phyloP scores from a whole-genome alignment of 2,888 invertebrate species.

The Phalera bucephala region DNA sequence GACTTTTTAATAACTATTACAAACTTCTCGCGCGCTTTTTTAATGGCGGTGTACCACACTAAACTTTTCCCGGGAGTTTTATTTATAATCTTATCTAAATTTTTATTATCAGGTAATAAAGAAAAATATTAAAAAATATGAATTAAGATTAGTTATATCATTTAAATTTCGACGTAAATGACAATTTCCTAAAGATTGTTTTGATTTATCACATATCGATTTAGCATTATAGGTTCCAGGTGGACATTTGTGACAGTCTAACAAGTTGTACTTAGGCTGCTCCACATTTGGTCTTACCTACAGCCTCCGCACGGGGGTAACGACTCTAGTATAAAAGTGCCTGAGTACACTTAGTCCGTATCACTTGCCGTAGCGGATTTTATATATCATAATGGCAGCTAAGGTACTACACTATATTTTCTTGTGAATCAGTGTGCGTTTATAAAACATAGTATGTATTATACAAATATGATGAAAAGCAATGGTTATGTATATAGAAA shows the following conservation, averaged over 20 bases:
- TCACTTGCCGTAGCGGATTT: constrained; percentile 73
- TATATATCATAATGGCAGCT: constrained; percentile 76
- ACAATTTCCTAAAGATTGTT: too few species aligned
- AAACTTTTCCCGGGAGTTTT: too few species aligned
- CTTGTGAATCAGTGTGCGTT: constrained; percentile 22
- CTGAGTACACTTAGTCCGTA: constrained; percentile 54
- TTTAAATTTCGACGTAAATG: too few species aligned
- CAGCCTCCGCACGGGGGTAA: constrained; percentile 60
- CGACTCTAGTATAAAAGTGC: constrained; percentile 68
- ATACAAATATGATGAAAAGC: not conserved
- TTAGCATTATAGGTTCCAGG: constrained; percentile 21
- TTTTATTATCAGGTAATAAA: too few species aligned
- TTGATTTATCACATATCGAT: constrained; percentile 18
- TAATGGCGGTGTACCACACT: too few species aligned
- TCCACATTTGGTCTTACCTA: constrained; percentile 38
- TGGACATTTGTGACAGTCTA: constrained; percentile 37
- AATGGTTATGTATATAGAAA: not conserved
- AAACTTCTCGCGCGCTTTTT: too few species aligned
- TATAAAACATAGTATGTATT: constrained; percentile 5
- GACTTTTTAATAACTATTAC: too few species aligned
- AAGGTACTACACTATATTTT: constrained; percentile 61
- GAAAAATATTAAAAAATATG: too few species aligned
- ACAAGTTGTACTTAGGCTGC: constrained; percentile 21
- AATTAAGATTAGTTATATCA: too few species aligned
- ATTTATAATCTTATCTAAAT: too few species aligned